phyloP scores from a whole-genome alignment of 2,113 vertebrate genomes.

The Hippocampus mohnikei region DNA sequence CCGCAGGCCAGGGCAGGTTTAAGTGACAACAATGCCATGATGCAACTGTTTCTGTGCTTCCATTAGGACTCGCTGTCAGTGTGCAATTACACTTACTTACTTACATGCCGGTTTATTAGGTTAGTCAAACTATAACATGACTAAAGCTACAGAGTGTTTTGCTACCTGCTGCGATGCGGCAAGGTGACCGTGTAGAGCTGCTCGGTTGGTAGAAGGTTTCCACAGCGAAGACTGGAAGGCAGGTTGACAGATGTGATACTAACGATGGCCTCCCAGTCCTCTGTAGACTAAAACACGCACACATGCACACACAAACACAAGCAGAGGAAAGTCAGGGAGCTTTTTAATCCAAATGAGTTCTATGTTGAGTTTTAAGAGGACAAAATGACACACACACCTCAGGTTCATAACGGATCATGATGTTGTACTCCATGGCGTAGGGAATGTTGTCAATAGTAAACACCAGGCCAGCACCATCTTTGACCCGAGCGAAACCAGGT shows the following conservation, averaged over 20 bases:
- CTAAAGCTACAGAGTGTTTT: background rate
- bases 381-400: constrained; percentile 68
- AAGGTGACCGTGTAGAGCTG: constrained; percentile 78
- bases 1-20: constrained; percentile 36
- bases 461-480: constrained; percentile 80
- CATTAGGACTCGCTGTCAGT: no score
- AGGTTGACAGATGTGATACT: constrained; percentile 72
- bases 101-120: no score
- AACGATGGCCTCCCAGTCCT: constrained; percentile 85
- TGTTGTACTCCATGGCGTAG: constrained; percentile 82
- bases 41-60: constrained; percentile 19
- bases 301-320: constrained; percentile 17
- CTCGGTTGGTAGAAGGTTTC: constrained; percentile 82
- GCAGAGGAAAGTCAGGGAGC: constrained; percentile 11
- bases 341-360: background rate
- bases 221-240: constrained; percentile 79
- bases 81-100: no score
- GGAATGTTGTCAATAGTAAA: constrained; percentile 78
- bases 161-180: constrained; percentile 75
- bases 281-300: constrained; percentile 72
- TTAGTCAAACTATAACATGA: background rate
- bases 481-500: constrained; percentile 76
- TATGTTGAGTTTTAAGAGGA: background rate
- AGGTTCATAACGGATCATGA: constrained; percentile 81
- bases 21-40: constrained; percentile 29